phyloP scores from a whole-genome alignment of 2,113 vertebrate species.

The Oreochromis tanganicae region DNA sequence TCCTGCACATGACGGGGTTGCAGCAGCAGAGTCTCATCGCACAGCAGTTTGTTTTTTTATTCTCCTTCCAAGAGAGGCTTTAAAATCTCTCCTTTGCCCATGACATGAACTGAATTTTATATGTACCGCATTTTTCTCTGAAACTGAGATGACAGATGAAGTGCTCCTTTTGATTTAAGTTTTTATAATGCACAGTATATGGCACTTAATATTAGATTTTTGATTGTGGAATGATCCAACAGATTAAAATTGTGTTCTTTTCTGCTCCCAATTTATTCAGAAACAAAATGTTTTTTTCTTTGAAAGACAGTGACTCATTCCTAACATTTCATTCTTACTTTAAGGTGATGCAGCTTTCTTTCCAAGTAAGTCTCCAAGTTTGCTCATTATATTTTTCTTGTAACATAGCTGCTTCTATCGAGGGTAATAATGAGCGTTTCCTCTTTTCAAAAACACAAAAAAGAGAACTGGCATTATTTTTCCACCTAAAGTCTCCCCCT shows the following conservation, averaged over 20 bases:
- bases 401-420: neutral
- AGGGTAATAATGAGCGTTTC: conserved; percentile 2
- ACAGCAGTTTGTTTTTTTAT: conserved; percentile 16
- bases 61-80: conserved; percentile 28
- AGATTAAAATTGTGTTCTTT: neutral
- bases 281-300: neutral
- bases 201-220: neutral
- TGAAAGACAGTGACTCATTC: conserved; percentile 1
- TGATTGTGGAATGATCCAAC: neutral
- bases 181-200: neutral
- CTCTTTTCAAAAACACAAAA: neutral
- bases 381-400: conserved; percentile 4
- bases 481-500: neutral
- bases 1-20: conserved; percentile 25
- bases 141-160: neutral
- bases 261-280: neutral
- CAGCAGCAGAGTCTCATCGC: conserved; percentile 14
- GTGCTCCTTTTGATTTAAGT: neutral
- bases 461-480: neutral
- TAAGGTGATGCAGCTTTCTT: neutral
- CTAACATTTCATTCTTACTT: neutral
- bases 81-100: conserved; percentile 21
- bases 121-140: neutral
- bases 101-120: neutral
- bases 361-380: neutral